These are phyloP conservation scores for Saccostrea cuccullata DNA, from an alignment of 1,140 invertebrate genomes.

Conservation along the genomic window DNA sequence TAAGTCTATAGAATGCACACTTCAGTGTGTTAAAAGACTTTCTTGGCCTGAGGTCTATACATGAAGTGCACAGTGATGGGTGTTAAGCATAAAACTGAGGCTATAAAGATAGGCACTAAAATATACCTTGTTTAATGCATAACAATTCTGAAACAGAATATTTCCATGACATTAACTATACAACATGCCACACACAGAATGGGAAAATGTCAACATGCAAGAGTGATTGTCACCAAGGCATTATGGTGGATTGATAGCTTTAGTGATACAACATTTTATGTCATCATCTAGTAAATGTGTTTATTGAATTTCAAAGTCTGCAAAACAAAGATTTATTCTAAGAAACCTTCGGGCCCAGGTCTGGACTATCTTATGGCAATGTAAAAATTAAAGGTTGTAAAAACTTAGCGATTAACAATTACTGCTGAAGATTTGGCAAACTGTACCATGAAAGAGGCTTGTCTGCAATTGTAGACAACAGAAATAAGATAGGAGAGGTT, in stretches of 20 bases:
- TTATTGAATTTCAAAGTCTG: no score
- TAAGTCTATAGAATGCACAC: neutral
- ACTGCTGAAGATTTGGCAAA: neutral
- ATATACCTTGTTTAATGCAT: slow-evolving; percentile 33
- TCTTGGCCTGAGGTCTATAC: neutral
- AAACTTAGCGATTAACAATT: neutral
- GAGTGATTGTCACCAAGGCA: neutral
- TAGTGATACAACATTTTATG: no score
- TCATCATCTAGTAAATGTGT: no score
- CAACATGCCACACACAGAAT: slow-evolving; percentile 22
- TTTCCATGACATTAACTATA: neutral
- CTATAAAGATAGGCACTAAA: neutral
- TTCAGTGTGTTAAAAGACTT: no score
- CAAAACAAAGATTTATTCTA: neutral
- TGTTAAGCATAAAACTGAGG: neutral
- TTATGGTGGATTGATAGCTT: neutral
- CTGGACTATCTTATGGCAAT: neutral
- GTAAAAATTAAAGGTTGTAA: neutral
- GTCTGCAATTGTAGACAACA: neutral
- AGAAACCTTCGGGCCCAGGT: neutral
- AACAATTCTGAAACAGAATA: slow-evolving; percentile 26
- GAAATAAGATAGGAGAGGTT: no score
- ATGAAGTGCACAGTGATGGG: neutral
- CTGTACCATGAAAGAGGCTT: neutral
- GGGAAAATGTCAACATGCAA: neutral